Evolutionary conservation across 53 echinoderm and acorn worm genomes (phyloP).

Genomic region (Arbacia lixula): DNA sequence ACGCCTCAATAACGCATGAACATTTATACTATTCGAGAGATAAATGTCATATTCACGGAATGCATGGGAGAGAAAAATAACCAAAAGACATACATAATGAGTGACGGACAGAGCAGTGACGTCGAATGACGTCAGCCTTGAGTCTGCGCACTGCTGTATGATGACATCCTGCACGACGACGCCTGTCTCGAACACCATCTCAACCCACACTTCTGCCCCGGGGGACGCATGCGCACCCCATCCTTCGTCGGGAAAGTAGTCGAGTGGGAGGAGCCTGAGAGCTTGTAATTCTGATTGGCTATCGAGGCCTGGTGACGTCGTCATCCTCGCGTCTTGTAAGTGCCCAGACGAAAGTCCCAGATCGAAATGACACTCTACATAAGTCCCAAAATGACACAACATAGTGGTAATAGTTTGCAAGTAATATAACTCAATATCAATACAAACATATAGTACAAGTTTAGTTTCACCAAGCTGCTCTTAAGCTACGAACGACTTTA

Average conservation of each 20-base stretch:
- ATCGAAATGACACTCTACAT: slow-evolving; percentile 17
- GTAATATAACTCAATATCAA: no score
- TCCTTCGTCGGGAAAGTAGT: background rate
- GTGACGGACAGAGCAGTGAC: no score
- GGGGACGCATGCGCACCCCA: background rate
- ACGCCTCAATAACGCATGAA: no score
- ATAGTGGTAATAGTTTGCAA: no score
- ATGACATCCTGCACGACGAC: background rate
- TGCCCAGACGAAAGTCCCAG: slow-evolving; percentile 13
- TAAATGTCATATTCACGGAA: no score
- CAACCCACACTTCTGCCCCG: background rate
- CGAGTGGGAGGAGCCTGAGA: background rate
- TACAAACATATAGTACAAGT: background rate
- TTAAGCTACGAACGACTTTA: no score
- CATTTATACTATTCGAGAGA: no score
- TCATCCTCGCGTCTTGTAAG: background rate
- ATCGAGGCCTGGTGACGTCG: background rate
- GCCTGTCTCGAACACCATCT: background rate
- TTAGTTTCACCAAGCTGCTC: background rate
- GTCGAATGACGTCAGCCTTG: background rate
- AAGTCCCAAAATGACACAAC: no score
- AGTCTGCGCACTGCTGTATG: slow-evolving; percentile 10
- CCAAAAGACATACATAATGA: no score
- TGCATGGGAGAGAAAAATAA: no score
- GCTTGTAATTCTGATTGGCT: background rate